Evolutionary conservation across 92 coral and sea anemone species (phyloP).

Genomic region (Epizoanthus rinbou): DNA sequence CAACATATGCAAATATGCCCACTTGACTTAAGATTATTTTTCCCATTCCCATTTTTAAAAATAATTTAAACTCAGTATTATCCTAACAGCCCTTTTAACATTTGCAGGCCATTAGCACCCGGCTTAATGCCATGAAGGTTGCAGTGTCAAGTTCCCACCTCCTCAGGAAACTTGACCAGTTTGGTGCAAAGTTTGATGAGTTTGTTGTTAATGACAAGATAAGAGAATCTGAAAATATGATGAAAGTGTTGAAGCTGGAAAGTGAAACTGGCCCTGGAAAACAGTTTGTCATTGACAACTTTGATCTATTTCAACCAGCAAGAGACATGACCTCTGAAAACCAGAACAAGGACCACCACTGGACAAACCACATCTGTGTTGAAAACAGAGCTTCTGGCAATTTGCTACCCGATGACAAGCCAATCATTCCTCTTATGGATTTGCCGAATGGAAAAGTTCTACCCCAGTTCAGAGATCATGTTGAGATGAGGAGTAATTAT

Average conservation of each 20-base stretch:
- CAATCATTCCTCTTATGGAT: constrained; percentile 1
- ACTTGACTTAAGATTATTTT: too few species aligned
- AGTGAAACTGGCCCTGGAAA: neutral
- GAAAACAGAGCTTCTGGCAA: constrained; percentile 21
- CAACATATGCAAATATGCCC: too few species aligned
- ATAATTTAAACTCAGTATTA: too few species aligned
- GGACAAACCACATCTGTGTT: constrained; percentile 33
- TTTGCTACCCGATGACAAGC: constrained; percentile 29
- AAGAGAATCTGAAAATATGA: neutral
- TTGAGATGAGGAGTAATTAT: constrained; percentile 33
- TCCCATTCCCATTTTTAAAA: too few species aligned
- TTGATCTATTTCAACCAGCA: constrained; percentile 22
- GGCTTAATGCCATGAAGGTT: constrained; percentile 1
- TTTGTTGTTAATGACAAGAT: neutral
- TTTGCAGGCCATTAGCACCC: constrained; percentile 4
- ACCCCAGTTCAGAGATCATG: constrained; percentile 28
- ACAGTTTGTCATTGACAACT: constrained; percentile 39
- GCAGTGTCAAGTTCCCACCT: neutral
- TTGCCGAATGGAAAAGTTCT: constrained; percentile 6
- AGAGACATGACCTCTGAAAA: constrained; percentile 39
- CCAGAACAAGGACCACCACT: constrained; percentile 39
- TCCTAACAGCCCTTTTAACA: too few species aligned
- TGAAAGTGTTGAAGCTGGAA: neutral
- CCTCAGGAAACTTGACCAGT: neutral
- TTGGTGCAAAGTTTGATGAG: neutral